A percentile compares a stretch with the other conserved stretches of the same genome.
Conservation (phyloP, 2,888 invertebrate species). For the Rotaria sp. region DNA sequence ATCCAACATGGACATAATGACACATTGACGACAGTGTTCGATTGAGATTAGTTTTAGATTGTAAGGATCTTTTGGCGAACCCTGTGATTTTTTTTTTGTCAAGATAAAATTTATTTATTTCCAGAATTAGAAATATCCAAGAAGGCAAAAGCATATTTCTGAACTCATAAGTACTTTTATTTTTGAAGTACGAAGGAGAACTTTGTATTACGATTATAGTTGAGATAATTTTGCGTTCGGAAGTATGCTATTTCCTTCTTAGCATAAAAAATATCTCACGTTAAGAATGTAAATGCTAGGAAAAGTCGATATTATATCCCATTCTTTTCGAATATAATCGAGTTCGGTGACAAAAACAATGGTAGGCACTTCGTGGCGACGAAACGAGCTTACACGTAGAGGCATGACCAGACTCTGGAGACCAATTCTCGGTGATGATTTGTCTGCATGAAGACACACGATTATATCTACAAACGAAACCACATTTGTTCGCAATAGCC, state of each 20-base stretch:
- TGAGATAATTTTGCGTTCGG: no score
- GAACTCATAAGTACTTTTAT: no score
- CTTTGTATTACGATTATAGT: no score
- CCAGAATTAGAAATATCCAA: no score
- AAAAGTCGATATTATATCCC: conserved; percentile 99
- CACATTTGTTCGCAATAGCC: no score
- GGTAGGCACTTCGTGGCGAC: conserved; percentile 98
- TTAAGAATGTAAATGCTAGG: conserved; percentile 98
- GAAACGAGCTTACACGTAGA: conserved; percentile 94
- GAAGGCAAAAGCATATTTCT: no score
- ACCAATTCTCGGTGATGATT: conserved; percentile 94
- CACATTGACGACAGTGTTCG: conserved; percentile 99
- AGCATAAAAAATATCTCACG: conserved; percentile 61
- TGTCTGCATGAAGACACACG: conserved; percentile 96
- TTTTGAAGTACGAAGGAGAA: no score
- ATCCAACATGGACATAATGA: conserved; percentile 79
- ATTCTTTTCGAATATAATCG: conserved; percentile 93
- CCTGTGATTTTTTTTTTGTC: conserved; percentile 61
- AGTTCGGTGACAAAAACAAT: conserved; percentile 98
- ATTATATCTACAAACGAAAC: conserved; percentile 68
- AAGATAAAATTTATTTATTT: background rate
- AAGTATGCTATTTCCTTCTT: no score
- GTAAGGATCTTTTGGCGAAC: conserved; percentile 94
- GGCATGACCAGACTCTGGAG: conserved; percentile 98
- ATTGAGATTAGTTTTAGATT: conserved; percentile 98